Evolutionary conservation across 1,140 invertebrate species (phyloP).

Genomic region (Maconellicoccus hirsutus): DNA sequence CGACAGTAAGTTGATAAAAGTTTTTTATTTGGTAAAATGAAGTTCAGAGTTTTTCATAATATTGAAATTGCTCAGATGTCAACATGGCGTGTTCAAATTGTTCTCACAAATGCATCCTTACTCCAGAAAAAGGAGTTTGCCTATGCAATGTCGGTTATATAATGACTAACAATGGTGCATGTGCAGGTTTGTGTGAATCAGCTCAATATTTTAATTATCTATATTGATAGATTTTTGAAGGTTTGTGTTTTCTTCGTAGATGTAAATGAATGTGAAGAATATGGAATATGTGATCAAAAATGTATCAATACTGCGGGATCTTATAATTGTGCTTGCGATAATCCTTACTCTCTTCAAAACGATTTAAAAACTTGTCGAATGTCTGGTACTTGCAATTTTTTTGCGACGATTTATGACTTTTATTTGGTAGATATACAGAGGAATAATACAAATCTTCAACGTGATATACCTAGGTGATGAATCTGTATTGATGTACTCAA

Average conservation of each 20-base stretch:
- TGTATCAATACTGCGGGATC: constrained; percentile 67
- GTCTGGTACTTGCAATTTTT: constrained; percentile 30
- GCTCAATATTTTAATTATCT: neutral
- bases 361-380: constrained; percentile 61
- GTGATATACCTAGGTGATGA: neutral
- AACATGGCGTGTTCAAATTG: constrained; percentile 32
- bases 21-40: constrained; percentile 25
- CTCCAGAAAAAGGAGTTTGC: constrained; percentile 38
- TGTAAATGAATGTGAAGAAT: constrained; percentile 67
- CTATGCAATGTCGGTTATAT: constrained; percentile 38
- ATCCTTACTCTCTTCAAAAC: constrained; percentile 51
- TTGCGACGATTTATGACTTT: constrained; percentile 29
- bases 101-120: constrained; percentile 35
- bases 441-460: neutral
- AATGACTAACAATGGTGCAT: constrained; percentile 4
- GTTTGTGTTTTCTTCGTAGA: constrained; percentile 38
- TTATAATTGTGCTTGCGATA: constrained; percentile 66
- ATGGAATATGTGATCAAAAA: constrained; percentile 67
- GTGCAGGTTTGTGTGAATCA: constrained; percentile 28
- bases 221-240: neutral
- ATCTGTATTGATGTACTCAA: neutral
- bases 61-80: neutral
- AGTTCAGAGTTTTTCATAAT: no score
- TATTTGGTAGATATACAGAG: neutral
- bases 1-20: neutral